phyloP scores from a whole-genome alignment of 2,113 vertebrate genomes.

The Columba janthina region DNA sequence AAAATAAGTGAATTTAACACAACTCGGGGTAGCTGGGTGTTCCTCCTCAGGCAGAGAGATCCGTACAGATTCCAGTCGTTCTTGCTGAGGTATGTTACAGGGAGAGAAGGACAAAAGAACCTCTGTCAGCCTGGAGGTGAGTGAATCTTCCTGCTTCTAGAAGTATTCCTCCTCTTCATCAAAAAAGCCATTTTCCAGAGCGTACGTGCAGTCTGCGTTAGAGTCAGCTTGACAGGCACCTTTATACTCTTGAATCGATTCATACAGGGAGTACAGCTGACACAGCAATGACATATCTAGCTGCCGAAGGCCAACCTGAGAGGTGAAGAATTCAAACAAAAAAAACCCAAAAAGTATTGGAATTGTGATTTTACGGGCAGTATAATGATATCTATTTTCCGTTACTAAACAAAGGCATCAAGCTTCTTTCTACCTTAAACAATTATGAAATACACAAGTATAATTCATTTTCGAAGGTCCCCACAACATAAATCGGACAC shows the following conservation, averaged over 20 bases:
- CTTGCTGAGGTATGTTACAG: not conserved
- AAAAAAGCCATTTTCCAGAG: constrained; percentile 93
- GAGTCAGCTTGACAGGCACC: constrained; percentile 93
- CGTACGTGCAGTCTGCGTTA: constrained; percentile 81
- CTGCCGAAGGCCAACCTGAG: constrained; percentile 94
- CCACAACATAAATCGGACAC: not conserved
- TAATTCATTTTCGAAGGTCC: not conserved
- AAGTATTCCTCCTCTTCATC: constrained; percentile 95
- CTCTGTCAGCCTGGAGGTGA: not conserved
- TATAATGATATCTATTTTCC: not conserved
- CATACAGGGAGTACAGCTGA: constrained; percentile 96
- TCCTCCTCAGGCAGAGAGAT: not conserved
- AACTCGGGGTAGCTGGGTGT: not conserved
- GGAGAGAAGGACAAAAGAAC: constrained; percentile 22
- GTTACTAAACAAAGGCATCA: not conserved
- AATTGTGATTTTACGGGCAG: not conserved
- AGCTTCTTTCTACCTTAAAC: not conserved
- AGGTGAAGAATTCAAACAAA: not conserved
- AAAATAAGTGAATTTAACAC: constrained; percentile 31
- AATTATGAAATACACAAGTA: not conserved
- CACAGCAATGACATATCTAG: constrained; percentile 98
- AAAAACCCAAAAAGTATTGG: not conserved
- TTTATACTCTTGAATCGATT: constrained; percentile 99
- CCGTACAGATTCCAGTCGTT: constrained; percentile 74
- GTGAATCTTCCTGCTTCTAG: constrained; percentile 64